Evolutionary conservation across 2,888 invertebrate species (phyloP), one percentile per base, ranked within the genome.

Genomic region (Heliconius ethilla): DNA sequence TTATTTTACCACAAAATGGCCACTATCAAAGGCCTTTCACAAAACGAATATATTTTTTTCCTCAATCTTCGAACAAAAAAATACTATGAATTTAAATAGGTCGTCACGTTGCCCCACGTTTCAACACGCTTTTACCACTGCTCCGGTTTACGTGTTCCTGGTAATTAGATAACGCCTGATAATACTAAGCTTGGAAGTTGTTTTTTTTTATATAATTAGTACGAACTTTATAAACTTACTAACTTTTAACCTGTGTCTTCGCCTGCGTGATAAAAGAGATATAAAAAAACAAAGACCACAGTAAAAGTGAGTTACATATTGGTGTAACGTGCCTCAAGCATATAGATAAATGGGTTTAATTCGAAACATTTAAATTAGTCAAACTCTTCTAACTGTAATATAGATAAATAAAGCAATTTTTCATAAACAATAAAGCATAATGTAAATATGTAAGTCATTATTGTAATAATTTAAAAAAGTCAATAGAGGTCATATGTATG

Each of bases 121-220:
- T 73, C 73, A 72, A 77, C 72, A 67, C 59, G 25, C 10, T 63
- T 67, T 73, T 62, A 73, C 66, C 72, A 65, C 45, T 67, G n/a
- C 59, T 76, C 59, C 55, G 77, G 72, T 77, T 72, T 77, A 76
- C 63, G 66, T 37, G 51, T 77, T 77, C 77, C 59, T 73, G 66
- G 72, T 73, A 77, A 77, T 77, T 66, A 67, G 72, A 77, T 73
- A 40, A 27, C 25, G 37, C n/a, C 63, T 73, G 18, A 62, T 63
- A 72, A 37, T 59, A 45, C 37, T 66, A 37, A 59, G 25, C 33
- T 72, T 51, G 22, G n/a, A 15, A 25, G 15, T n/a, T 22, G n/a
- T 62, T 37, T 73, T 25, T 29, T 72, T 63, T 33, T 59, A n/a
- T 59, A 11, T n/a, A 25, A 59, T 59, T 18, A 22, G 5, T 59